phyloP scores from a whole-genome alignment of 2,888 invertebrate genomes.

The Neoascia interrupta region DNA sequence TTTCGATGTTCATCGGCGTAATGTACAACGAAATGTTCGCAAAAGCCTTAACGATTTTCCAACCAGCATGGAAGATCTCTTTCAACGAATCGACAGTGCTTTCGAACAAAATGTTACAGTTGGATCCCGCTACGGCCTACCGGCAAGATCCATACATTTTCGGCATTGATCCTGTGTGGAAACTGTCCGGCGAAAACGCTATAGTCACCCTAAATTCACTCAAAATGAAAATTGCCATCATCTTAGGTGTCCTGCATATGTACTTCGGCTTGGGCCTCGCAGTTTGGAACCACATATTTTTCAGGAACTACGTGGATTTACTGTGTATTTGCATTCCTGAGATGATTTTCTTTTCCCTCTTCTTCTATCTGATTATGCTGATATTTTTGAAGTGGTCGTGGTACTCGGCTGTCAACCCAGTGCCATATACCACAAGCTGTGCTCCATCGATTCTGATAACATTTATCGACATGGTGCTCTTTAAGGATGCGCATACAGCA shows the following conservation, averaged over 20 bases:
- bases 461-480: conserved; percentile 89
- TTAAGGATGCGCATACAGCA: conserved; percentile 78
- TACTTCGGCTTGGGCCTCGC: conserved; percentile 92
- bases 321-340: conserved; percentile 94
- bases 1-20: conserved; percentile 97
- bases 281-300: conserved; percentile 86
- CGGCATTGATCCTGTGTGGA: conserved; percentile 90
- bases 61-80: conserved; percentile 88
- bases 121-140: conserved; percentile 83
- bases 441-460: conserved; percentile 88
- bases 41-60: conserved; percentile 94
- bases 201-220: conserved; percentile 95
- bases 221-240: conserved; percentile 97
- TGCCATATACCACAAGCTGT: conserved; percentile 79
- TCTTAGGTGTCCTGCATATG: conserved; percentile 96
- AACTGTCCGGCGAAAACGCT: conserved; percentile 88
- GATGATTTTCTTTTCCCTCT: conserved; percentile 91
- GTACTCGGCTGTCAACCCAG: conserved; percentile 82
- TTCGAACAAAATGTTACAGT: conserved; percentile 79
- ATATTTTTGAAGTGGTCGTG: conserved; percentile 94
- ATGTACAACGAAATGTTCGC: conserved; percentile 98
- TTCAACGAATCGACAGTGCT: conserved; percentile 80
- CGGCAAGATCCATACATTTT: conserved; percentile 83
- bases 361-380: conserved; percentile 93
- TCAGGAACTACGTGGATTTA: conserved; percentile 84